Base-by-base conservation (phyloP, 2,888 invertebrate species). In the Cerceris rybyensis region DNA sequence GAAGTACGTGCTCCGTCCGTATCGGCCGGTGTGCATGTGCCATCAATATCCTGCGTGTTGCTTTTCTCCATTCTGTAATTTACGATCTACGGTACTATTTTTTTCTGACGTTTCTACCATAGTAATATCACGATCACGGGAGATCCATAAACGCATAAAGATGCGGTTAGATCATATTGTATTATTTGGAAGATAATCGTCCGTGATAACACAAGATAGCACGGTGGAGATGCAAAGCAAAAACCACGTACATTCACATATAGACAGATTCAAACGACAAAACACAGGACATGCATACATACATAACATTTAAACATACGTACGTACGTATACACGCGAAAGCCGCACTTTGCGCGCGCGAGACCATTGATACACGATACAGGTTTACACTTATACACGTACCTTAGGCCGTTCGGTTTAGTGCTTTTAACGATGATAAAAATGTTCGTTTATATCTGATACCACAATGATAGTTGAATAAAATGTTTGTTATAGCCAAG, bases 401-500 rank as follows among this genome's bases (percentile, higher is more conserved):
- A 85, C 86, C 70, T 86, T 82, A 83, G 81, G 74, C 76, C 81
- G 80, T 81, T 88, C 85, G 83, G 82, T 89, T 89, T 89, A 88
- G 83, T 88, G 88, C 85, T 88, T 87, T 87, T 89, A 88, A 88
- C 84, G 84, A 89, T 84, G 85, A 89, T 82, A 88, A 86, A 86
- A 88, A 88, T 89, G 90, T 90, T 90, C 86, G 88, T 89, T 90
- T 90, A 89, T 90, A 89, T 88, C 89, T 88, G 89, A 90, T 89
- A 84, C 71, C 70, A 83, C 86, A 86, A 86, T 88, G 81, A 90
- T 90, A 90, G 88, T 88, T 89, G 86, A 90, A 90, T 90, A 90
- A 90, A 90, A 88, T 89, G 86, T 90, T 90, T 90, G 90, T 90
- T 90, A 90, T 90, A 90, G 90, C 88, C 88, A 88, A 90, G 84